Evolutionary conservation across 2,113 vertebrate genomes (phyloP).

Genomic region (Larimichthys polyactis): DNA sequence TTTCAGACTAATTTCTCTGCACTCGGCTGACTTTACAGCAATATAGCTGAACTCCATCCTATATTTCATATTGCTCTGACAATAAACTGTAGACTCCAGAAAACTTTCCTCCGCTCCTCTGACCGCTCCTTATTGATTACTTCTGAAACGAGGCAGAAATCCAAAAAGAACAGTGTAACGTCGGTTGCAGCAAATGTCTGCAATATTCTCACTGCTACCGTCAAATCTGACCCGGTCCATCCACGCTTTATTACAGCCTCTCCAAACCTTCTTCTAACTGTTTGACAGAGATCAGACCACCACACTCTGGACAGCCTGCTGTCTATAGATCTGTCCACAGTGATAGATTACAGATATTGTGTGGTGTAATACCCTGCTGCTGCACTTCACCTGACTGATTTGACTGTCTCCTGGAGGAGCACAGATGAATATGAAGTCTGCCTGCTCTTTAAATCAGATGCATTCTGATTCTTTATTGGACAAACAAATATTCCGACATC

Average conservation of each 20-base stretch:
- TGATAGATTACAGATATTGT: conserved; percentile 16
- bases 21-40: not conserved
- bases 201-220: not conserved
- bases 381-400: conserved; percentile 12
- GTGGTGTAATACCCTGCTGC: not conserved
- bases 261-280: not conserved
- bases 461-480: conserved; percentile 2
- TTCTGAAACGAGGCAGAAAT: not conserved
- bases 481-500: not conserved
- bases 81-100: not conserved
- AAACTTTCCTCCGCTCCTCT: not conserved
- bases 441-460: conserved; percentile 3
- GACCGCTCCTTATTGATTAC: not conserved
- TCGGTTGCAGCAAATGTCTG: no score
- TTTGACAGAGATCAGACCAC: not conserved
- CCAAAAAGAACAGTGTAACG: not conserved
- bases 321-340: conserved; percentile 5
- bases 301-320: not conserved
- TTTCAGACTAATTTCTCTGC: not conserved
- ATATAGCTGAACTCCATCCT: not conserved
- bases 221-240: not conserved
- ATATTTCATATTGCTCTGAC: not conserved
- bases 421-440: conserved; percentile 25
- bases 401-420: conserved; percentile 12
- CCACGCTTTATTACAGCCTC: not conserved